These are phyloP conservation scores for Ornithoptera priamus DNA, from an alignment of 2,888 invertebrate species.

Conservation along the genomic window DNA sequence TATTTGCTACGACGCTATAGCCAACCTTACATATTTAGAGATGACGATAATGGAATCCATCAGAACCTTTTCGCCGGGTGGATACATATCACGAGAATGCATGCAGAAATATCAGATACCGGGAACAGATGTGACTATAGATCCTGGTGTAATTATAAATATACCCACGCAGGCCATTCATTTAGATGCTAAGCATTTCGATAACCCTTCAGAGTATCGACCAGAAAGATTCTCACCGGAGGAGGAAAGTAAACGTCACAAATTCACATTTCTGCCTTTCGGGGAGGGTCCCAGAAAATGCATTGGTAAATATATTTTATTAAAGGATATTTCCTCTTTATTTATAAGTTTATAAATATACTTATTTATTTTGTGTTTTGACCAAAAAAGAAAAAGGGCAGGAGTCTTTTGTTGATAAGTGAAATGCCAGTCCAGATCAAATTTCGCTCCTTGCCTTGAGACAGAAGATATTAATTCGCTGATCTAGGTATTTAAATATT, in stretches of 20 bases:
- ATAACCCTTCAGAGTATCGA: constrained; percentile 28
- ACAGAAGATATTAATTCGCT: no score
- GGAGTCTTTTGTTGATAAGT: no score
- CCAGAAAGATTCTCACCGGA: constrained; percentile 29
- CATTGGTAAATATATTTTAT: constrained; percentile 10
- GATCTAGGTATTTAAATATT: no score
- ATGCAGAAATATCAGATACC: constrained; percentile 27
- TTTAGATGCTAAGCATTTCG: constrained; percentile 27
- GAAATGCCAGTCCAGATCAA: no score
- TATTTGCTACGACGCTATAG: constrained; percentile 21
- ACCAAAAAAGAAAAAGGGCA: no score
- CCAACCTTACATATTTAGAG: constrained; percentile 22
- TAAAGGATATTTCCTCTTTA: neutral
- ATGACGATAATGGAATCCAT: constrained; percentile 30
- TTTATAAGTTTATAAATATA: neutral
- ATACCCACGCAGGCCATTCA: constrained; percentile 30
- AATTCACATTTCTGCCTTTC: constrained; percentile 24
- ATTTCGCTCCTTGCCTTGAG: no score
- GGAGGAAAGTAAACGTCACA: constrained; percentile 10
- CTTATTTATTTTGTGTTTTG: no score
- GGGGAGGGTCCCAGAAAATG: constrained; percentile 25
- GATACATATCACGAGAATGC: constrained; percentile 30
- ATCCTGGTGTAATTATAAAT: constrained; percentile 28
- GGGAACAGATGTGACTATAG: constrained; percentile 27
- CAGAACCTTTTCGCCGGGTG: constrained; percentile 31